Conservation (phyloP, 2,113 vertebrate genomes). For the Clinocottus analis region DNA sequence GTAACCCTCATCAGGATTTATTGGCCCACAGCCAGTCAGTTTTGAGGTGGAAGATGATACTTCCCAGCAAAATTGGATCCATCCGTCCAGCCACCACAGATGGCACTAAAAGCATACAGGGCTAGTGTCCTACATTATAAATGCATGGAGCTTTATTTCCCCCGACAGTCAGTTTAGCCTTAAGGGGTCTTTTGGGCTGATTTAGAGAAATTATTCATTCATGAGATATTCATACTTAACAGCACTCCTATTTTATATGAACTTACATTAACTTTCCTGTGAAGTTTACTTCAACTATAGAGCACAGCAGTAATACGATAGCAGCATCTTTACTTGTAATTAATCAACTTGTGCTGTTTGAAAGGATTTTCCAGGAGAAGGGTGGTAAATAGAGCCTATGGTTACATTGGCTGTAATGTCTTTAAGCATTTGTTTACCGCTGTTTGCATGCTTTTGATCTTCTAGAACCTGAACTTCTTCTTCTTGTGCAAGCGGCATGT, state of each 20-base stretch:
- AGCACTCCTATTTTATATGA: constrained; percentile 30
- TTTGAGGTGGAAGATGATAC: constrained; percentile 69
- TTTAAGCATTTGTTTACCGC: constrained; percentile 3
- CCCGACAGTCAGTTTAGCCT: constrained; percentile 42
- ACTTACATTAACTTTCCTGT: constrained; percentile 39
- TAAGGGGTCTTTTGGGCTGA: constrained; percentile 41
- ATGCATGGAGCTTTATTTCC: constrained; percentile 13
- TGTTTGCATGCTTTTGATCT: background rate
- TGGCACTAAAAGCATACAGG: constrained; percentile 55
- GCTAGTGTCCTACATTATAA: constrained; percentile 34
- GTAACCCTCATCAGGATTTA: constrained; percentile 59
- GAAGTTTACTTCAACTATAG: constrained; percentile 31
- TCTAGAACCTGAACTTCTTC: constrained; percentile 16
- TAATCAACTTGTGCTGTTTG: constrained; percentile 10
- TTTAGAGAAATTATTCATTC: constrained; percentile 38
- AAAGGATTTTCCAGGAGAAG: constrained; percentile 6
- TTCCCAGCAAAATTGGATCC: constrained; percentile 62
- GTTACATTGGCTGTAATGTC: background rate
- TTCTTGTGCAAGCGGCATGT: constrained; percentile 19
- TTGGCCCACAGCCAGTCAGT: constrained; percentile 56
- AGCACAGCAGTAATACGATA: background rate
- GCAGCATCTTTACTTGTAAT: constrained; percentile 12
- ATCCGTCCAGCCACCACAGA: constrained; percentile 60
- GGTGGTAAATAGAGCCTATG: constrained; percentile 12
- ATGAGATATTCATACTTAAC: constrained; percentile 49